Base-by-base conservation (phyloP, 2,888 invertebrate genomes). In the Amaurobius ferox region DNA sequence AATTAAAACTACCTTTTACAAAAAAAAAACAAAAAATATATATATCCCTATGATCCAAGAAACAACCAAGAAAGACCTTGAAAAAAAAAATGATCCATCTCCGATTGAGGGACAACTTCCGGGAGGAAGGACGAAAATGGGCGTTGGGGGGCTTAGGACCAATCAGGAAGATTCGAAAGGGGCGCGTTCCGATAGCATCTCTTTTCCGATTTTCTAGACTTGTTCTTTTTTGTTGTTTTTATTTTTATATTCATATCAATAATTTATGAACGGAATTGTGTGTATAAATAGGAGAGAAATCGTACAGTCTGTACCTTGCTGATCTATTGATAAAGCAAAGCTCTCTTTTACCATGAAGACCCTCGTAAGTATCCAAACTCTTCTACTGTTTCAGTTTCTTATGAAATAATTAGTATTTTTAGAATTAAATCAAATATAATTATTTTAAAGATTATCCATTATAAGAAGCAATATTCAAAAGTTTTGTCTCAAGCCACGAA, bases 261-360 rank as follows among this genome's bases (percentile, higher is more conserved):
- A 9, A 44, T 44, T 44, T 16, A 44, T 44, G 44, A 16, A 44
- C 16, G 2, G 44, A 44, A 11, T 44, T 16, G 6, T n/a, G n/a
- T 7, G 44, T 44, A 44, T 44, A 44, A 11, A 44, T 35, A 44
- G n/a, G 11, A 2, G 9, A 44, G 44, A 44, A 44, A 44, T 16
- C 16, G 9, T 44, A n/a, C n/a, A 44, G 2, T 16, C 44, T 7
- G n/a, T 44, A 44, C n/a, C 55, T 68, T 80, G 80, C 80, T 80
- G 13, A 67, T 67, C 73, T 61, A 68, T 28, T 11, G 55, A 67
- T 73, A 68, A 55, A 68, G 68, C 72, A 74, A 80, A 55, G 35
- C 28, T 67, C 13, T 67, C 13, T 32, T 16, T 35, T 32, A 80
- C 11, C 80, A 80, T 80, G 80, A 80, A 80, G 68, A 39, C 74